A percentile compares a stretch with the other conserved stretches of the same genome.
Evolutionary conservation across 2,888 invertebrate genomes (phyloP).

Genomic region (Pyralis farinalis): DNA sequence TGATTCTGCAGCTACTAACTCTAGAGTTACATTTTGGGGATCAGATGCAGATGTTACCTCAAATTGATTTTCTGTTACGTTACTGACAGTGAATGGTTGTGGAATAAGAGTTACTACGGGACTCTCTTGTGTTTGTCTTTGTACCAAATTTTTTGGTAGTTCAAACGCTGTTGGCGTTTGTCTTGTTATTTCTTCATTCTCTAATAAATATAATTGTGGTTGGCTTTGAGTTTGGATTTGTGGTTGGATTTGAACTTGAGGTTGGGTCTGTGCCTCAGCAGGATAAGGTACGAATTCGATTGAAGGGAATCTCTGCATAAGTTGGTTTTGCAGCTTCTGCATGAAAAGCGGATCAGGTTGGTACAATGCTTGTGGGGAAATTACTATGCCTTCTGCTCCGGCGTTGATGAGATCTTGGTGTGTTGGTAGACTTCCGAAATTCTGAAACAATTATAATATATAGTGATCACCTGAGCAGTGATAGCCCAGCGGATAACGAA

Average conservation of each 20-base stretch:
- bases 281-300: slow-evolving; percentile 68
- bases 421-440: slow-evolving; percentile 44
- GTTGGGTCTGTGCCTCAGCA: slow-evolving; percentile 36
- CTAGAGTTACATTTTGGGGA: slow-evolving; percentile 45
- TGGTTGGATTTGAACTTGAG: slow-evolving; percentile 28
- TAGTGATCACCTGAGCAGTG: too few relatives aligned
- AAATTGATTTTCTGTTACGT: slow-evolving; percentile 42
- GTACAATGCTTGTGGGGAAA: slow-evolving; percentile 66
- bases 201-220: slow-evolving; percentile 42
- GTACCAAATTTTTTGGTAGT: slow-evolving; percentile 52
- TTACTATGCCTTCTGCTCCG: slow-evolving; percentile 56
- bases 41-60: slow-evolving; percentile 38
- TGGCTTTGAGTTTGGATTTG: slow-evolving; percentile 24
- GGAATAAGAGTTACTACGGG: slow-evolving; percentile 50
- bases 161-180: slow-evolving; percentile 42
- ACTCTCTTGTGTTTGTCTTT: slow-evolving; percentile 62
- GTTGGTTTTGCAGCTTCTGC: slow-evolving; percentile 64
- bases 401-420: slow-evolving; percentile 54
- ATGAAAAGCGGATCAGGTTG: slow-evolving; percentile 75
- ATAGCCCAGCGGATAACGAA: too few relatives aligned
- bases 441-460: too few relatives aligned
- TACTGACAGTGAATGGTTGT: slow-evolving; percentile 37
- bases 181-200: slow-evolving; percentile 52
- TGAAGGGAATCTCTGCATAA: slow-evolving; percentile 58
- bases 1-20: slow-evolving; percentile 40